Conservation (phyloP, 2,797 vertebrate genomes). For the Phyllotis vaccarum region DNA sequence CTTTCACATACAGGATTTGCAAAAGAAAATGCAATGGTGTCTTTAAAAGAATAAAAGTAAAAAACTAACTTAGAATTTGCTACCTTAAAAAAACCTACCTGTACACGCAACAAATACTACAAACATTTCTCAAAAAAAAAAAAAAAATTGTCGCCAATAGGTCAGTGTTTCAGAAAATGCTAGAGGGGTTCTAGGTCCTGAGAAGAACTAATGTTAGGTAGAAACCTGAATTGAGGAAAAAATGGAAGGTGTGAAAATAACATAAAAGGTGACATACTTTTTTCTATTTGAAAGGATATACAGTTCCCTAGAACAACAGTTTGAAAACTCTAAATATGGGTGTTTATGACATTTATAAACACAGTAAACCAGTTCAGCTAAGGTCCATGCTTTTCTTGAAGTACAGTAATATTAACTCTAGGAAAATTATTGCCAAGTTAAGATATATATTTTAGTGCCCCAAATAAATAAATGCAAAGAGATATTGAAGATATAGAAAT, state of each 20-base stretch:
- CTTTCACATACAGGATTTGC: background rate
- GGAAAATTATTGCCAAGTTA: background rate
- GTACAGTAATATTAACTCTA: background rate
- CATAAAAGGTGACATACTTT: background rate
- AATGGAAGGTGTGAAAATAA: constrained; percentile 19
- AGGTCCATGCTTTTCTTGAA: background rate
- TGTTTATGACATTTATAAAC: background rate
- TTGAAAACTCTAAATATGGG: background rate
- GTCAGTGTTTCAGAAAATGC: background rate
- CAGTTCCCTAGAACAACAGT: background rate
- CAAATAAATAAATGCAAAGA: constrained; percentile 30
- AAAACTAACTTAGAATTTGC: background rate
- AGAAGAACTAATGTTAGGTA: background rate
- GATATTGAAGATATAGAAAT: background rate
- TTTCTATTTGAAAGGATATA: background rate
- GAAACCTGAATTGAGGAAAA: background rate
- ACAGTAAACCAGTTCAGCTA: background rate
- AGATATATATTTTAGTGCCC: background rate
- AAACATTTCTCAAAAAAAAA: background rate
- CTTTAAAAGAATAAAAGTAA: constrained; percentile 40
- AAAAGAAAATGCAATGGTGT: background rate
- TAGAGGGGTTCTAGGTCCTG: background rate
- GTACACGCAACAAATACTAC: background rate
- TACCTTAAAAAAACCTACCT: background rate
- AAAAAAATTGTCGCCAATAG: background rate